Evolutionary conservation across 2,888 invertebrate genomes (phyloP), one percentile per base, ranked within the genome.

Genomic region (Protonemura montana): DNA sequence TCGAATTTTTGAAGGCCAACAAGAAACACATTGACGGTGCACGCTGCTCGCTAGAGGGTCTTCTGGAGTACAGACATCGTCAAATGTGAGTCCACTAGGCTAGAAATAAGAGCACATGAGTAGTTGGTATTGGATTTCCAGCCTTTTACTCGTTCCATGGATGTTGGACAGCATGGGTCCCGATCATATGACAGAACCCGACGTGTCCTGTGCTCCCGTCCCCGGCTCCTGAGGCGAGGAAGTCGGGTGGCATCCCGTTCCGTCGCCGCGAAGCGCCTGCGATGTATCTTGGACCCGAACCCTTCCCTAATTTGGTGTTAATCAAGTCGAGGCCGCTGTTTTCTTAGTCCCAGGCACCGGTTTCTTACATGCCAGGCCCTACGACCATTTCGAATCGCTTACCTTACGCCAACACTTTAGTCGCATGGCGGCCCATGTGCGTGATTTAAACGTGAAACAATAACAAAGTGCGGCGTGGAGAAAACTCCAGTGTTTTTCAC

Each of bases 1-100:
- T 82, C 82, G 83, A 84, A 83, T 86, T 86, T 82, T 86, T 78
- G 86, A 86, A 86, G 86, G 86, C 84, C 86, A 86, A 86, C 86
- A 78, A 85, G 29, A 27, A 59, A 84, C 84, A 84, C 84, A 84
- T 28, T 84, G 84, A 59, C 84, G 76, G 84, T 84, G 84, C 84
- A 27, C 82, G 82, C 82, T 84, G 59, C 28, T 84, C 16, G 59
- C 59, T 76, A 76, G 84, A 84, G 84, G 84, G 59, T 76, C 84
- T 84, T 27, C 84, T 25, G 27, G 59, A 27, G 84, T 84, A 84
- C 84, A 84, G 59, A 59, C 29, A 26, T 26, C 84, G 25, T 28
- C 84, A 84, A 84, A 84, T 29, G 84, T 84, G 84, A 84, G 84
- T 84, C 42, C 0, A 83, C 82, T 27, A 59, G 59, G 59, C 59